These are phyloP conservation scores for Apis cerana DNA, from an alignment of 1,140 invertebrate genomes.

Conservation along the genomic window DNA sequence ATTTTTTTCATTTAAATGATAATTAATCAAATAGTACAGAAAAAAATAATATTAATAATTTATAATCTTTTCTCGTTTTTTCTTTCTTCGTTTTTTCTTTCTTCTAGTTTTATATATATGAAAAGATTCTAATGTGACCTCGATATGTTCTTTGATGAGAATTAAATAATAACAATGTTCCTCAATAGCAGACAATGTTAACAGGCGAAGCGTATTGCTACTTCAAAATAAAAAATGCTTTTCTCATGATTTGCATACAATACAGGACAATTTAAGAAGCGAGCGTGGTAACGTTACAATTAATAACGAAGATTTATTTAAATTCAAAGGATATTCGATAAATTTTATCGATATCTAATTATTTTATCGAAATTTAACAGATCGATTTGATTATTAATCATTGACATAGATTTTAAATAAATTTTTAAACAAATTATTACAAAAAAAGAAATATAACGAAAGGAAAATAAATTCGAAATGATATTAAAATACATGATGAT, in stretches of 20 bases:
- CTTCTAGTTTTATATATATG: too few species aligned
- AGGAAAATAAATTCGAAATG: too few species aligned
- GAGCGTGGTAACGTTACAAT: background rate
- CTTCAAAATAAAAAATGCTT: background rate
- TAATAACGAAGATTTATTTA: conserved; percentile 13
- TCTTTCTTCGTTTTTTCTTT: too few species aligned
- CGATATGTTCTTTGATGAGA: background rate
- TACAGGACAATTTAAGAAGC: background rate
- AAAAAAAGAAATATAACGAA: too few species aligned
- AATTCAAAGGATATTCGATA: conserved; percentile 1
- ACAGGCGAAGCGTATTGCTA: background rate
- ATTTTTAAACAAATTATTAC: too few species aligned
- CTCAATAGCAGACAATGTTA: background rate
- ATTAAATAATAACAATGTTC: background rate
- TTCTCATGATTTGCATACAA: conserved; percentile 31
- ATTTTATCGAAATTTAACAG: background rate
- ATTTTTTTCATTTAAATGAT: too few species aligned
- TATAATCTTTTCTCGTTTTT: too few species aligned
- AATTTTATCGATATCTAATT: background rate
- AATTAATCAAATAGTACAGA: too few species aligned
- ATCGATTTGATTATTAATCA: background rate
- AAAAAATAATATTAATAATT: too few species aligned
- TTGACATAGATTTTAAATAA: background rate
- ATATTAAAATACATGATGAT: too few species aligned
- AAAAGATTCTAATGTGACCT: background rate